Evolutionary conservation across 64 coral and sea anemone genomes (phyloP).

Genomic region (Stichodactyla helianthus): DNA sequence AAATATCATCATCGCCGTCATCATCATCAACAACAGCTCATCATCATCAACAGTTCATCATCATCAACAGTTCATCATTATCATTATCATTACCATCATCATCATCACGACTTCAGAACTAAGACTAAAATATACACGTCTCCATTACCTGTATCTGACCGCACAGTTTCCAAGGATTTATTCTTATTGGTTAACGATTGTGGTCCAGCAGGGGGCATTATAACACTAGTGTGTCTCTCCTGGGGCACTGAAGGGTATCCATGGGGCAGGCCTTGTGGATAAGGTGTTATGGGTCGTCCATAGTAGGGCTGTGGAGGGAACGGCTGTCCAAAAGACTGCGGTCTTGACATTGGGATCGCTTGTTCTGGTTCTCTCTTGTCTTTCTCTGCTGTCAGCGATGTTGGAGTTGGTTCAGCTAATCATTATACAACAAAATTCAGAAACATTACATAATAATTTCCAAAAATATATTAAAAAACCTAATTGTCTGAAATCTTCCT

Average conservation of each 20-base stretch:
- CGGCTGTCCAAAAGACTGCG: conserved; percentile 39
- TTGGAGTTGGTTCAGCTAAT: conserved; percentile 72
- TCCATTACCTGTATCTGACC: not conserved
- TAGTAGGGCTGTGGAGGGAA: conserved; percentile 39
- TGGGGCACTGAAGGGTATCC: conserved; percentile 30
- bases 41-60: not conserved
- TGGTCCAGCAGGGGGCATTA: conserved; percentile 18
- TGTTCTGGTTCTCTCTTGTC: conserved; percentile 45
- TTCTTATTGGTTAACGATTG: not conserved
- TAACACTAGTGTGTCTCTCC: conserved; percentile 32
- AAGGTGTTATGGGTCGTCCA: conserved; percentile 2
- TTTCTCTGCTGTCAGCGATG: conserved; percentile 50
- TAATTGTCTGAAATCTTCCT: too few relatives aligned
- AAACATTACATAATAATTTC: not conserved
- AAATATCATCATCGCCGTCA: not conserved
- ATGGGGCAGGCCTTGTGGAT: conserved; percentile 31
- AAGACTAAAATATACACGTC: not conserved
- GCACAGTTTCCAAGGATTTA: not conserved
- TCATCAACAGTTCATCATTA: not conserved
- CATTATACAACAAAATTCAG: not conserved
- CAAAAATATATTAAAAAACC: too few relatives aligned
- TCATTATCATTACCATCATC: not conserved
- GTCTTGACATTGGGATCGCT: conserved; percentile 25
- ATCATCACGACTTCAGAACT: not conserved
- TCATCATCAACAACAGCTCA: not conserved